These are phyloP conservation scores for Euplexia lucipara DNA, from an alignment of 2,888 invertebrate genomes.

Conservation along the genomic window DNA sequence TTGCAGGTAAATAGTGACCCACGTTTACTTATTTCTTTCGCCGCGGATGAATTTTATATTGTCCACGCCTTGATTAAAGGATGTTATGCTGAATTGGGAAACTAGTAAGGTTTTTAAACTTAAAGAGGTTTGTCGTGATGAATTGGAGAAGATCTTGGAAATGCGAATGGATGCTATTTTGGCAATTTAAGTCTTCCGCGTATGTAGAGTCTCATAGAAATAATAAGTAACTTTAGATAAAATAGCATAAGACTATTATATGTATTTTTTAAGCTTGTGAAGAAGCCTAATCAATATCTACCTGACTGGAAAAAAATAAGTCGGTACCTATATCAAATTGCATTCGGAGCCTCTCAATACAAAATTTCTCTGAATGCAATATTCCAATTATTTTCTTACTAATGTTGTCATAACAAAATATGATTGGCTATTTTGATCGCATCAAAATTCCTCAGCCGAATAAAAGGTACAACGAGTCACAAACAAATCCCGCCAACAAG, in stretches of 20 bases:
- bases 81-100: slow-evolving; percentile 31
- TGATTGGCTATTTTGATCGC: slow-evolving; percentile 75
- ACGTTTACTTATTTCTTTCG: slow-evolving; percentile 83
- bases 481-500: slow-evolving; percentile 82
- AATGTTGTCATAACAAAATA: slow-evolving; percentile 63
- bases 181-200: background rate
- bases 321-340: background rate
- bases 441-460: slow-evolving; percentile 78
- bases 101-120: background rate
- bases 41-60: slow-evolving; percentile 73
- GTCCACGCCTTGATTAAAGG: slow-evolving; percentile 52
- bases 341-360: background rate
- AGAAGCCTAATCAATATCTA: background rate
- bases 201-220: background rate
- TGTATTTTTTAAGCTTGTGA: no score
- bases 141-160: background rate
- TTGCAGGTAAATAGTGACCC: slow-evolving; percentile 86
- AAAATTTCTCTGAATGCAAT: slow-evolving; percentile 1
- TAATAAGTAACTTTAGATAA: background rate
- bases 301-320: slow-evolving; percentile 1
- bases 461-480: slow-evolving; percentile 77
- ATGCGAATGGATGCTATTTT: background rate
- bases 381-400: slow-evolving; percentile 19
- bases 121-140: background rate
- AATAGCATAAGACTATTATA: no score